These are phyloP conservation scores for Talpa occidentalis DNA, from an alignment of 2,113 vertebrate genomes.

Conservation along the genomic window DNA sequence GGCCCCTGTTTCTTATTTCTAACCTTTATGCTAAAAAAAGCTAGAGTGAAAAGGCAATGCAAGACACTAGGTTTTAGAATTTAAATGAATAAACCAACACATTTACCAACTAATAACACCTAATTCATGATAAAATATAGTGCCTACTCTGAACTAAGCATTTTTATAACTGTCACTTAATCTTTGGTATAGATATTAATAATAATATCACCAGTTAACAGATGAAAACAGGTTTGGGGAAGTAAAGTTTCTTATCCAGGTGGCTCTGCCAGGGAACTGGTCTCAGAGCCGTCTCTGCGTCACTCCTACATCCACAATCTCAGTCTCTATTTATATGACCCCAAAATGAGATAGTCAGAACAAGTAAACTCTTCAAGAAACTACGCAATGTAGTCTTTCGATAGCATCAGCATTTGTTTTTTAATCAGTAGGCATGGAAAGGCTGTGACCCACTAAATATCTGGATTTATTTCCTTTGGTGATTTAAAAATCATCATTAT, in stretches of 20 bases:
- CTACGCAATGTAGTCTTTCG: background rate
- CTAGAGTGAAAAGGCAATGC: background rate
- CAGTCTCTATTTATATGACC: background rate
- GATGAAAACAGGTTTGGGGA: background rate
- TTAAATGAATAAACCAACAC: background rate
- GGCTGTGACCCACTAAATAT: background rate
- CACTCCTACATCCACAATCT: background rate
- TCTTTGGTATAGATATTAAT: background rate
- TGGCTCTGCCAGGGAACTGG: background rate
- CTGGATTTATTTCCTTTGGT: background rate
- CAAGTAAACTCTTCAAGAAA: background rate
- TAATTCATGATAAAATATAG: background rate
- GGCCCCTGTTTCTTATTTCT: background rate
- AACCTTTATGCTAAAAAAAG: background rate
- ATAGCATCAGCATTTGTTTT: constrained; percentile 19
- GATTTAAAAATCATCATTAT: background rate
- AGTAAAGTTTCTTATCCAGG: background rate
- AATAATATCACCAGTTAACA: background rate
- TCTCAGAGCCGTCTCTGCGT: no score
- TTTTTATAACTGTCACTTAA: background rate
- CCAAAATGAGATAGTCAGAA: background rate
- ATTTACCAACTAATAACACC: constrained; percentile 1
- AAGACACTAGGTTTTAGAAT: constrained; percentile 7
- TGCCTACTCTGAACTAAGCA: background rate
- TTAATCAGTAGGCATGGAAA: background rate